Evolutionary conservation across 2,888 invertebrate species (phyloP).

Genomic region (Cephus pulcher): DNA sequence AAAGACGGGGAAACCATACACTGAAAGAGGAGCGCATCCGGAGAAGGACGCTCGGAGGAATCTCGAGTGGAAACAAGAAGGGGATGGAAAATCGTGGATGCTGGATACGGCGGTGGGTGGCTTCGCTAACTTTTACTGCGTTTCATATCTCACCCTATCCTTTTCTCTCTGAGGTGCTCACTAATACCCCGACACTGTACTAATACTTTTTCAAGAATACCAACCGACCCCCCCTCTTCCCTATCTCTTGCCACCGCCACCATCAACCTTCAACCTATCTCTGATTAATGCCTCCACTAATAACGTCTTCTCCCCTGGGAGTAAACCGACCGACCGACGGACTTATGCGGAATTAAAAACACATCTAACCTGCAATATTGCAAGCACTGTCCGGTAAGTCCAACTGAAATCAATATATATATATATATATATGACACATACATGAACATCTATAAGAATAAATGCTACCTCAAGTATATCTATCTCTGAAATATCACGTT

Average conservation of each 20-base stretch:
- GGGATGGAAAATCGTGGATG: conserved; percentile 8
- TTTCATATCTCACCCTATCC: conserved; percentile 48
- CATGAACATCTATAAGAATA: not conserved
- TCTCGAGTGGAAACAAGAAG: not conserved
- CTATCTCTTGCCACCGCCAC: conserved; percentile 14
- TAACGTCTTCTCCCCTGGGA: conserved; percentile 62
- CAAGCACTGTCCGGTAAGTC: not conserved
- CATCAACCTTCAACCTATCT: conserved; percentile 33
- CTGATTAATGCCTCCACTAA: conserved; percentile 65
- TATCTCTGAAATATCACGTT: not conserved
- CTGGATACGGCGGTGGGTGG: conserved; percentile 26
- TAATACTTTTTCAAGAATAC: conserved; percentile 12
- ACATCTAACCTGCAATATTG: conserved; percentile 37
- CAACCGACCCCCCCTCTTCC: conserved; percentile 24
- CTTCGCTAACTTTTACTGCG: conserved; percentile 40
- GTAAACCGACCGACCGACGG: conserved; percentile 38
- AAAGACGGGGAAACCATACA: conserved; percentile 11
- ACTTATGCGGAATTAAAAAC: conserved; percentile 65
- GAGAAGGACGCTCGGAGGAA: not conserved
- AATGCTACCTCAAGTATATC: not conserved
- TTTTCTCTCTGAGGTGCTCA: conserved; percentile 4
- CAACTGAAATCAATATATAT: not conserved
- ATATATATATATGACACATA: not conserved
- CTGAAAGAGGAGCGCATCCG: not conserved
- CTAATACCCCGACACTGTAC: not conserved